Percentiles rank a stretch among this genome's conserved stretches.
phyloP scores from a whole-genome alignment of 1,140 invertebrate genomes.

The Brachionus paranguensis region DNA sequence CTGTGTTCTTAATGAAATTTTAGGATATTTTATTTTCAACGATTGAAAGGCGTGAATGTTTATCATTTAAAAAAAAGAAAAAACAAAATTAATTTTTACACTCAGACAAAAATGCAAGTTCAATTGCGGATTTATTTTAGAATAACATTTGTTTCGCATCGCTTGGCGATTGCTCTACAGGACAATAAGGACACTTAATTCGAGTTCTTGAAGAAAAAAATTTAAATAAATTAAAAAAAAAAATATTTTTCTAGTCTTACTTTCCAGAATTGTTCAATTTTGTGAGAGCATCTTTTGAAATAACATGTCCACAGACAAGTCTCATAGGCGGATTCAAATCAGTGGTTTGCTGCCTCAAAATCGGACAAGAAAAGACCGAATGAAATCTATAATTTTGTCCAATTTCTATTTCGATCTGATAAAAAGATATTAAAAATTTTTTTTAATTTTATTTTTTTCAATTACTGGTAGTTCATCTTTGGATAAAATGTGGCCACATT shows the following conservation, averaged over 20 bases:
- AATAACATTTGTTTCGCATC: slow-evolving; percentile 38
- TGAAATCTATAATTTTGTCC: slow-evolving; percentile 78
- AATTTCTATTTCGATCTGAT: slow-evolving; percentile 81
- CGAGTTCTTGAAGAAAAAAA: not conserved
- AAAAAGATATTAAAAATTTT: not conserved
- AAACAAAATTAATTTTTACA: not conserved
- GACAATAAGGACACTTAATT: slow-evolving; percentile 41
- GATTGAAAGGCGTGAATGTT: not conserved
- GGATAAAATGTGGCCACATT: slow-evolving; percentile 87
- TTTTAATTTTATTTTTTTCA: slow-evolving; percentile 41
- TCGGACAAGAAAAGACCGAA: slow-evolving; percentile 96
- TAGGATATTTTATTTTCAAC: not conserved
- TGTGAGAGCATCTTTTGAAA: slow-evolving; percentile 88
- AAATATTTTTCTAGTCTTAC: not conserved
- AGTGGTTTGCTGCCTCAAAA: slow-evolving; percentile 87
- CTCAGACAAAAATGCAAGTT: not conserved
- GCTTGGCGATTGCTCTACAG: not conserved
- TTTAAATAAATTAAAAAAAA: not conserved
- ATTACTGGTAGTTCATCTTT: slow-evolving; percentile 90
- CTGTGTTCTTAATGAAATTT: not conserved
- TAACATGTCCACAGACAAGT: slow-evolving; percentile 92
- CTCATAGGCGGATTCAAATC: slow-evolving; percentile 94
- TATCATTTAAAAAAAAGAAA: slow-evolving; percentile 3
- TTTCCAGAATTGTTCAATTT: slow-evolving; percentile 64
- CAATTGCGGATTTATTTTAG: not conserved